Conservation (phyloP, 2,113 vertebrate species). For the Toxotes chatareus region DNA sequence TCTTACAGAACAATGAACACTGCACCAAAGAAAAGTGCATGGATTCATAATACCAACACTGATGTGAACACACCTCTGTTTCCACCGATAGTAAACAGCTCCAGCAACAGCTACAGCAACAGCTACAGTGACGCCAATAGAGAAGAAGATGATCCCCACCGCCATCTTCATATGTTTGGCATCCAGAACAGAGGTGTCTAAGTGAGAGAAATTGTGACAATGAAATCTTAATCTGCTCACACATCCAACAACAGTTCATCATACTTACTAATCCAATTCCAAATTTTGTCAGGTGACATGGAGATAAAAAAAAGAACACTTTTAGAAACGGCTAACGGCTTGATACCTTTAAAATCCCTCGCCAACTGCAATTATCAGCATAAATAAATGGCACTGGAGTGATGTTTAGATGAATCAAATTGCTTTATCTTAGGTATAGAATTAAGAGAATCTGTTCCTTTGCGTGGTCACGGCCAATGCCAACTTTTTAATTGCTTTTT, state of each 20-base stretch:
- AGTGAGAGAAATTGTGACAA: not conserved
- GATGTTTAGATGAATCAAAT: too few species aligned
- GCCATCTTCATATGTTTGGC: conserved; percentile 6
- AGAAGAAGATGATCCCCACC: conserved; percentile 16
- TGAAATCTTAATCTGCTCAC: not conserved
- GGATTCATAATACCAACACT: not conserved
- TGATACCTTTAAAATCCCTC: too few species aligned
- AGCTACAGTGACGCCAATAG: conserved; percentile 17
- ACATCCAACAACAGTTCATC: not conserved
- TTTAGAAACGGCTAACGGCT: too few species aligned
- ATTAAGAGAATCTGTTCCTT: too few species aligned
- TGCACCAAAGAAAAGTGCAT: not conserved
- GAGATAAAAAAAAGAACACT: too few species aligned
- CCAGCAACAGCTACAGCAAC: too few species aligned
- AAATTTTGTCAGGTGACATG: too few species aligned
- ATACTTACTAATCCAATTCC: too few species aligned
- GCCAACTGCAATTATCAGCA: not conserved
- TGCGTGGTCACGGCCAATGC: too few species aligned
- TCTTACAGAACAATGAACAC: not conserved
- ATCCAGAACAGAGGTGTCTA: conserved; percentile 28
- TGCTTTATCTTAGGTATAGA: too few species aligned
- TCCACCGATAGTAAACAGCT: conserved; percentile 38
- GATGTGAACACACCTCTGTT: conserved; percentile 7
- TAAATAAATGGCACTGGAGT: not conserved
- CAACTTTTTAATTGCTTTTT: too few species aligned